A percentile compares a stretch with the other conserved stretches of the same genome.
Evolutionary conservation across 35 echinoderm and acorn worm species (phyloP).

Genomic region (Stichopus chloronotus): DNA sequence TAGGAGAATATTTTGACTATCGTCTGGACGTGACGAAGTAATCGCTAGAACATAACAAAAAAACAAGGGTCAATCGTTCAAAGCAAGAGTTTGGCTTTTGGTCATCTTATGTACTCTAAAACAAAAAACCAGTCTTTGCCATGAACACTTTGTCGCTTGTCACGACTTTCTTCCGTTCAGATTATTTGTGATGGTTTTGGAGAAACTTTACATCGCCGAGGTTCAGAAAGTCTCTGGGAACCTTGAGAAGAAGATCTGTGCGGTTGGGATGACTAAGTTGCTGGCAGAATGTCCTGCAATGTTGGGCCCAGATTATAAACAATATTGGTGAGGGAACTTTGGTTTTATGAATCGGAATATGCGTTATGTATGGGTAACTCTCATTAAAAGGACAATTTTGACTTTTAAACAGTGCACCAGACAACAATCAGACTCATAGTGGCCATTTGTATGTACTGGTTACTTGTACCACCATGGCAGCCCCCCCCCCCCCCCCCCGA

Average conservation of each 20-base stretch:
- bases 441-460: too few species aligned
- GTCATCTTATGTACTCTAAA: too few species aligned
- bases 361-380: background rate
- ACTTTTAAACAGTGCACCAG: conserved; percentile 81
- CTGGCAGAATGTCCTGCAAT: conserved; percentile 81
- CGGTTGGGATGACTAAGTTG: conserved; percentile 88
- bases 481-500: too few species aligned
- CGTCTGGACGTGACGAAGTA: too few species aligned
- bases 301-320: conserved; percentile 68
- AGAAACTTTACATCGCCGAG: conserved; percentile 86
- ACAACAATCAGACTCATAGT: conserved; percentile 56
- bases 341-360: background rate
- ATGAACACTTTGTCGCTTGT: too few species aligned
- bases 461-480: too few species aligned
- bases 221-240: conserved; percentile 93
- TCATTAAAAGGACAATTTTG: conserved; percentile 78
- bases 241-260: conserved; percentile 94
- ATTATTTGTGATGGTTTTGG: conserved; percentile 94
- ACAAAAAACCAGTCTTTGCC: too few species aligned
- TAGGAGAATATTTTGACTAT: too few species aligned
- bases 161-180: conserved; percentile 22
- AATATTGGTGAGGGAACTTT: conserved; percentile 75
- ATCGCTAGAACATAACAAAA: too few species aligned
- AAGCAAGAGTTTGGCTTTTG: too few species aligned
- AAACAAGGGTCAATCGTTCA: too few species aligned